Conservation (phyloP, 2,797 vertebrate genomes). For the Lemur catta region DNA sequence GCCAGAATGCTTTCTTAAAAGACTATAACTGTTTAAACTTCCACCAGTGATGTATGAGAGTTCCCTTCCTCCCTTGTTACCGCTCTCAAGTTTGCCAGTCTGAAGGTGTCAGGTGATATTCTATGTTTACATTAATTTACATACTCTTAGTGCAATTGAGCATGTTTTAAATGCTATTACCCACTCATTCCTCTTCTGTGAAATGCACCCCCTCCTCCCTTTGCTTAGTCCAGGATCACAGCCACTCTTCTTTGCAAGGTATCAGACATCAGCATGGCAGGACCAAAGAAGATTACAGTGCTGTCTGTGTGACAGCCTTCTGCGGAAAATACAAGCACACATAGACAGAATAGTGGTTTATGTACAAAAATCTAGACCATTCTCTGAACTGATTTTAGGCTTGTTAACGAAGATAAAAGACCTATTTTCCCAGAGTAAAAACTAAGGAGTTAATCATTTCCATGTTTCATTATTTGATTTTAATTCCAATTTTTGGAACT, state of each 20-base stretch:
- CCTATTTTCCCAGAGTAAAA: slow-evolving; percentile 46
- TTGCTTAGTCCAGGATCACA: slow-evolving; percentile 76
- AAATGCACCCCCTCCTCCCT: neutral
- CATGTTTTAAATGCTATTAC: neutral
- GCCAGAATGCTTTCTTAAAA: neutral
- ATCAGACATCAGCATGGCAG: slow-evolving; percentile 82
- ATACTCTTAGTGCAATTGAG: neutral
- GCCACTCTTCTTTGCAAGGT: slow-evolving; percentile 86
- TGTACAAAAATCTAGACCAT: slow-evolving; percentile 29
- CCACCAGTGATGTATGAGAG: neutral
- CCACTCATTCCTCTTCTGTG: neutral
- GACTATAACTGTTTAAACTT: neutral
- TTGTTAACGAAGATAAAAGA: slow-evolving; percentile 52
- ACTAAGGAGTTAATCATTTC: slow-evolving; percentile 40
- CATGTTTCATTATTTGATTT: slow-evolving; percentile 25
- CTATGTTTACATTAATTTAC: neutral
- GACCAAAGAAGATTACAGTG: slow-evolving; percentile 34
- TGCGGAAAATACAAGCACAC: neutral
- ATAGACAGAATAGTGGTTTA: neutral
- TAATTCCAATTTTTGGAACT: slow-evolving; percentile 6
- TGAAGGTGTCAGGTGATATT: neutral
- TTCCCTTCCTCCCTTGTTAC: neutral
- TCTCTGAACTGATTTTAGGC: slow-evolving; percentile 29
- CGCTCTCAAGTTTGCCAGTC: neutral
- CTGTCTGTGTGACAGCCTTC: slow-evolving; percentile 61